Base-by-base conservation (phyloP, 2,113 vertebrate genomes). In the Nothocercus nigrocapillus region DNA sequence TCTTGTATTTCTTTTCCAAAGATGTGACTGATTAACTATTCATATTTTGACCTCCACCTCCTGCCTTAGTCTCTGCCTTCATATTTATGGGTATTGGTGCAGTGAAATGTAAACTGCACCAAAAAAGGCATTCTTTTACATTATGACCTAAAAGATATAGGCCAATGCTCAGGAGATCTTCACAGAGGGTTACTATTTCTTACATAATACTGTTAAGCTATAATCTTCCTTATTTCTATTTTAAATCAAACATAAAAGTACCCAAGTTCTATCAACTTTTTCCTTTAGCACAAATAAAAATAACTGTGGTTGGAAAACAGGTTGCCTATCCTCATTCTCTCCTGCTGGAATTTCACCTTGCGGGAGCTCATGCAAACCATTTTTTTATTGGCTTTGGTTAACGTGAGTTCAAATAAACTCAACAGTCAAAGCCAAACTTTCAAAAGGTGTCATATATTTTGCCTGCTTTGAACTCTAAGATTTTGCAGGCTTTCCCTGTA, bases 401-500 rank as follows among this genome's bases (percentile, higher is more conserved):
- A 90, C 7, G 9, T 49, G 75, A 96, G 62, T 95, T 95, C 95
- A 96, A 95, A 97, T 96, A 94, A 96, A 96, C 93, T 96, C 83
- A 84, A 72, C 62, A 93, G 69, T 94, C 85, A 90, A 94, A 95
- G 94, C 83, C 93, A 96, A 64, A 94, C 58, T 96, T 95, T 90
- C 88, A 96, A 92, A 96, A 96, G 95, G 88, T 96, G 94, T 96
- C 88, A 84, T 95, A 72, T 92, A 96, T 94, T 96, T 96, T 93
- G 88, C 14, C 85, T 93, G 40, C 92, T 97, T 96, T 97, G 94
- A 96, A 96, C 91, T 97, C 90, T 86, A 92, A 54, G 93, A 84
- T 95, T 95, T 95, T 95, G 84, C 75, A 96, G 94, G 73, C 83
- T 95, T 91, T 90, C 82, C 95, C 93, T 94, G 92, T 96, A 90